A percentile compares a stretch with the other conserved stretches of the same genome.
Evolutionary conservation across 2,113 vertebrate genomes (phyloP).

Genomic region (Dermatemys mawii): DNA sequence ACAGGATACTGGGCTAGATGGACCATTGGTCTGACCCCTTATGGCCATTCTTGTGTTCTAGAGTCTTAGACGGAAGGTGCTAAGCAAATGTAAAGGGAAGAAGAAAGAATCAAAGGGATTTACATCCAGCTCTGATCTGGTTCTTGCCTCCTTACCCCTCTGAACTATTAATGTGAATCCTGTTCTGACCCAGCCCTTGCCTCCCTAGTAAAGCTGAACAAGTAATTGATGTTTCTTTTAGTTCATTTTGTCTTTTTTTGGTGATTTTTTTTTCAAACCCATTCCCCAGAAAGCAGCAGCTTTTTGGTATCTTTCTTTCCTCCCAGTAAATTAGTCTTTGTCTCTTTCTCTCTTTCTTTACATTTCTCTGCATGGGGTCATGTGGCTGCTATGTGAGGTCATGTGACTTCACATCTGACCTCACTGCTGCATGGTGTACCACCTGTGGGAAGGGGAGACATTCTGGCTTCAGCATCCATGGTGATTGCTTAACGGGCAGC

Average conservation of each 20-base stretch:
- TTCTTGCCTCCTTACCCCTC: too few relatives aligned
- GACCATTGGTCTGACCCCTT: too few relatives aligned
- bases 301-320: neutral
- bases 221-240: neutral
- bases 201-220: too few relatives aligned
- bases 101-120: too few relatives aligned
- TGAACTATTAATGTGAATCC: too few relatives aligned
- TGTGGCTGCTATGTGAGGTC: neutral
- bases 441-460: neutral
- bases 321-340: neutral
- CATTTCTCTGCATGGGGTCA: neutral
- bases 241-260: neutral
- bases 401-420: neutral
- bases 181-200: too few relatives aligned
- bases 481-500: neutral
- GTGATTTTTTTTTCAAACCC: neutral
- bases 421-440: neutral
- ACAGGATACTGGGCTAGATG: too few relatives aligned
- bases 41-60: too few relatives aligned
- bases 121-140: too few relatives aligned
- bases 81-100: too few relatives aligned
- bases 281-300: neutral
- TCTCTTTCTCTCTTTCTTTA: neutral
- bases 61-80: too few relatives aligned
- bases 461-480: neutral